Conservation (phyloP, 2,888 invertebrate genomes). For the Lasioglossum morio region DNA sequence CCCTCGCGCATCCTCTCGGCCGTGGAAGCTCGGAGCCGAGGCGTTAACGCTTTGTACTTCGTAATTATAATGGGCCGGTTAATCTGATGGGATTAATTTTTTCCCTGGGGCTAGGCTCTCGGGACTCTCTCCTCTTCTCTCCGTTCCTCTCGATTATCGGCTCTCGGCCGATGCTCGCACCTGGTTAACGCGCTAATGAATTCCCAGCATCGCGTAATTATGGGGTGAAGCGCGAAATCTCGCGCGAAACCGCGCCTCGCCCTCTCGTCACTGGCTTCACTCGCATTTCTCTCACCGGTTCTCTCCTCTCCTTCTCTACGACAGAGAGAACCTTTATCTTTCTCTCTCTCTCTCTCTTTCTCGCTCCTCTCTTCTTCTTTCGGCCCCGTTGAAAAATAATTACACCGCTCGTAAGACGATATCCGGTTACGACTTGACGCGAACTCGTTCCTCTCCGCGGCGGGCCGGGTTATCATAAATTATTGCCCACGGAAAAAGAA, state of each 20-base stretch:
- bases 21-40: slow-evolving; percentile 46
- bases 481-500: slow-evolving; percentile 50
- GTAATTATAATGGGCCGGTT: slow-evolving; percentile 68
- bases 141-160: background rate
- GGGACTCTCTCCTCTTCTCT: slow-evolving; percentile 8
- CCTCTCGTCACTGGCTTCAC: slow-evolving; percentile 20
- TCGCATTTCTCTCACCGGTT: background rate
- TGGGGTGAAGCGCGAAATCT: slow-evolving; percentile 65
- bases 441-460: slow-evolving; percentile 29
- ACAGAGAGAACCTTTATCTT: background rate
- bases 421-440: slow-evolving; percentile 57
- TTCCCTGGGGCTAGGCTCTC: slow-evolving; percentile 40
- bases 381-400: slow-evolving; percentile 59
- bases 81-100: slow-evolving; percentile 72
- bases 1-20: slow-evolving; percentile 30
- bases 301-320: background rate
- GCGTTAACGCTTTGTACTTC: slow-evolving; percentile 64
- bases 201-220: slow-evolving; percentile 69
- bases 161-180: slow-evolving; percentile 54
- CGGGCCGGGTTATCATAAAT: slow-evolving; percentile 55
- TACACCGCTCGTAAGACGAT: slow-evolving; percentile 46
- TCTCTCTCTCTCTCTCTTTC: background rate
- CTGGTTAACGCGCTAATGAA: slow-evolving; percentile 73
- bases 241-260: slow-evolving; percentile 32
- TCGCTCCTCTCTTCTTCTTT: background rate